phyloP scores from a whole-genome alignment of 1,140 invertebrate species.

The Brachionus koreanus region DNA sequence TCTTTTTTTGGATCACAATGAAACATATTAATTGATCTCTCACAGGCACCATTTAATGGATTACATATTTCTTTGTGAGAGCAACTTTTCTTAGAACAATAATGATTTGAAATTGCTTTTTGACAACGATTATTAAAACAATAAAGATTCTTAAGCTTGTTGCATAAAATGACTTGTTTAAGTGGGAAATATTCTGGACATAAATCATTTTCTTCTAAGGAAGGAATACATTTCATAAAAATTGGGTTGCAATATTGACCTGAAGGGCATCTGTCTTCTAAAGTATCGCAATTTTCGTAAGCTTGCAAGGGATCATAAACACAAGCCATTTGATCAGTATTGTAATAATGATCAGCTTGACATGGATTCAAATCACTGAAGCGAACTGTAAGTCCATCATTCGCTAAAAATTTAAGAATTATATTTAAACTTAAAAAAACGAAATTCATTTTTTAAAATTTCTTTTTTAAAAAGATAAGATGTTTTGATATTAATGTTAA shows the following conservation, averaged over 20 bases:
- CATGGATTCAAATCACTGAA: not conserved
- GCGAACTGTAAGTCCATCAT: not conserved
- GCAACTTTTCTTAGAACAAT: not conserved
- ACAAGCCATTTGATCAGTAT: not conserved
- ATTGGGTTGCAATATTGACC: not conserved
- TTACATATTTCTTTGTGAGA: not conserved
- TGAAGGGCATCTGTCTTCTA: not conserved
- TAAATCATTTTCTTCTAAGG: not conserved
- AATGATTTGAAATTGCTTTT: not conserved
- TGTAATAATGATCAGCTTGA: not conserved
- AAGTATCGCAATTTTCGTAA: not conserved
- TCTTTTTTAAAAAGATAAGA: not conserved
- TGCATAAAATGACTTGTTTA: slow-evolving; percentile 6
- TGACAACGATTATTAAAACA: slow-evolving; percentile 13
- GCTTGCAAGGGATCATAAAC: not conserved
- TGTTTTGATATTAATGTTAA: not conserved
- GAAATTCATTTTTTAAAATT: not conserved
- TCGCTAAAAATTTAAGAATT: not conserved
- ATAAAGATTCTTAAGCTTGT: not conserved
- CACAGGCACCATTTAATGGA: not conserved
- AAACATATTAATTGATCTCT: not conserved
- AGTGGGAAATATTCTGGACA: not conserved
- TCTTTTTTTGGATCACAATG: not conserved
- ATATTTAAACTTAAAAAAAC: not conserved
- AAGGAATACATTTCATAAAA: not conserved